phyloP scores from a whole-genome alignment of 2,888 invertebrate species.

The Augiades crinisus region DNA sequence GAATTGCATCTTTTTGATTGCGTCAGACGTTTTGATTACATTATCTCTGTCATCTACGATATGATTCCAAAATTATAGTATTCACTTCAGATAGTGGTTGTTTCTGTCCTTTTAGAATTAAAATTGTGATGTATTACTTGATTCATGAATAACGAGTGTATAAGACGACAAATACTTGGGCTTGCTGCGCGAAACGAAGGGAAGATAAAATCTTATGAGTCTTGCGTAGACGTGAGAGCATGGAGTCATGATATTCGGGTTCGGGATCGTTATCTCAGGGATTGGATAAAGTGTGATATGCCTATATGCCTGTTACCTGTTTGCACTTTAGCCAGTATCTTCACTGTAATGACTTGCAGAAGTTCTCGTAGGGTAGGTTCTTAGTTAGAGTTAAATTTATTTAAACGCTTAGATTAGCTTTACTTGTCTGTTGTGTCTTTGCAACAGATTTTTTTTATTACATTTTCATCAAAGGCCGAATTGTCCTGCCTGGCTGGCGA shows the following conservation, averaged over 20 bases:
- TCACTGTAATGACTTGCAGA: conserved; percentile 55
- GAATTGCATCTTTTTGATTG: too few species aligned
- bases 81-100: not conserved
- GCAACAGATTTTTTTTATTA: too few species aligned
- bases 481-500: too few species aligned
- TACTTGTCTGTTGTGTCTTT: too few species aligned
- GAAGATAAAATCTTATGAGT: conserved; percentile 75
- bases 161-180: conserved; percentile 36
- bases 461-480: too few species aligned
- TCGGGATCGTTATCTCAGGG: conserved; percentile 57
- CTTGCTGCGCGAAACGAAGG: conserved; percentile 74
- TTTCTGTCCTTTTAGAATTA: not conserved
- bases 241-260: conserved; percentile 72
- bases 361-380: conserved; percentile 51
- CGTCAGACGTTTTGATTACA: not conserved
- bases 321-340: conserved; percentile 44
- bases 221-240: conserved; percentile 76
- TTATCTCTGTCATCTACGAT: not conserved
- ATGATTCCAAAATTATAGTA: conserved; percentile 8
- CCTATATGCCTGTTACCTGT: conserved; percentile 55
- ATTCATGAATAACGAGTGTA: conserved; percentile 53
- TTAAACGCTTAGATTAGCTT: too few species aligned
- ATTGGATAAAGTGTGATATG: conserved; percentile 71
- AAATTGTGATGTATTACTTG: conserved; percentile 34
- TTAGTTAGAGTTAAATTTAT: not conserved